A percentile compares a stretch with the other conserved stretches of the same genome.
phyloP scores from a whole-genome alignment of 2,797 vertebrate species.

The Borostomias antarcticus region DNA sequence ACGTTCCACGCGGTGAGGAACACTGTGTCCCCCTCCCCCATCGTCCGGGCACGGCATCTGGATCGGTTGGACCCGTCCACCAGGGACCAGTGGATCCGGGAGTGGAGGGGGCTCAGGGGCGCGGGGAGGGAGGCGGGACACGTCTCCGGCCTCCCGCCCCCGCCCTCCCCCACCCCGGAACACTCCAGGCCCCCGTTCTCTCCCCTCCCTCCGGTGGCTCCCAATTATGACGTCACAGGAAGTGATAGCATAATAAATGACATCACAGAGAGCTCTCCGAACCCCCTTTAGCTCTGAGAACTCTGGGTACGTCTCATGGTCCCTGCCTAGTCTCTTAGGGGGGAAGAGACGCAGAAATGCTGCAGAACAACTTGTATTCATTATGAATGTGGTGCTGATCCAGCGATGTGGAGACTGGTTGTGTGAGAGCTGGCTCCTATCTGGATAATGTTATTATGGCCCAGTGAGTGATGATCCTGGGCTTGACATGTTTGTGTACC shows the following conservation, averaged over 20 bases:
- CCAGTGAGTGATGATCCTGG: conserved; percentile 13
- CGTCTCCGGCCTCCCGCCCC: conserved; percentile 44
- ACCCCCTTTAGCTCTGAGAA: conserved; percentile 20
- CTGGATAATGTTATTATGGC: conserved; percentile 18
- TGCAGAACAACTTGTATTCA: conserved; percentile 34
- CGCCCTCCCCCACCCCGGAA: conserved; percentile 46
- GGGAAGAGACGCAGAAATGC: not conserved
- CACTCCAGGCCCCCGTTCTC: conserved; percentile 21
- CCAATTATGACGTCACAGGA: conserved; percentile 30
- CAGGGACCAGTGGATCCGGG: conserved; percentile 76
- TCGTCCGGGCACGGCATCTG: conserved; percentile 81
- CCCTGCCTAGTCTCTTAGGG: conserved; percentile 14
- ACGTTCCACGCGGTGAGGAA: conserved; percentile 82
- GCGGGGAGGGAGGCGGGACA: conserved; percentile 37
- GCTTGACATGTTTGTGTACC: too few relatives aligned
- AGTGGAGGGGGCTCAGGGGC: conserved; percentile 72
- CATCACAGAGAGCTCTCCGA: conserved; percentile 32
- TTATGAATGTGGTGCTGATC: conserved; percentile 48
- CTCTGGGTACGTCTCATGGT: conserved; percentile 13
- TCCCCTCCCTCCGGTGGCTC: conserved; percentile 10
- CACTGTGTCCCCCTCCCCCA: conserved; percentile 74
- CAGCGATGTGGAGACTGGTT: conserved; percentile 6
- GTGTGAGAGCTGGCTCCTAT: conserved; percentile 30
- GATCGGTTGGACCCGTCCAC: conserved; percentile 76
- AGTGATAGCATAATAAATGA: conserved; percentile 53